A percentile compares a stretch with the other conserved stretches of the same genome.
Conservation (phyloP, 1,140 invertebrate genomes). For the Drosophila oshimai region DNA sequence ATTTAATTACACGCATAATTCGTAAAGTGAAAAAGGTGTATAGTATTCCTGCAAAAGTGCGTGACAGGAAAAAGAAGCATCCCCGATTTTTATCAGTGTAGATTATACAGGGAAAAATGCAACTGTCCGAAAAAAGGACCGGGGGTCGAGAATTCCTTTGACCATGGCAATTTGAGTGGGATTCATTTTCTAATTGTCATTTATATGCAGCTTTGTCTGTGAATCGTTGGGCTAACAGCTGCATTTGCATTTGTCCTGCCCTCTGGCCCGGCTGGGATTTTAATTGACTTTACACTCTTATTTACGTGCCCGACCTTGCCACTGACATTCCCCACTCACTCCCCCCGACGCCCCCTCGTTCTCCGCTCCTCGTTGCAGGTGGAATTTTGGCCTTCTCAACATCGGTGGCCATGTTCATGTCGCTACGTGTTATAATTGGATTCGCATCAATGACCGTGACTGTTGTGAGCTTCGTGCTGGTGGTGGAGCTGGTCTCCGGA, state of each 20-base stretch:
- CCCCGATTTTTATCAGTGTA: not conserved
- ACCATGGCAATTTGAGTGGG: constrained; percentile 42
- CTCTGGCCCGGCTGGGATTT: constrained; percentile 48
- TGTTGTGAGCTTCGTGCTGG: constrained; percentile 89
- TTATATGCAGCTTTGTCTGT: constrained; percentile 53
- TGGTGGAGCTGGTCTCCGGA: constrained; percentile 88
- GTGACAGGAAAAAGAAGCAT: too few species aligned
- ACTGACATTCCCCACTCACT: constrained; percentile 57
- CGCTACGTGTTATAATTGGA: constrained; percentile 86
- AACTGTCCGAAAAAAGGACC: constrained; percentile 9
- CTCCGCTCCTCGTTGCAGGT: constrained; percentile 80
- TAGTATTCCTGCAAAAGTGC: too few species aligned
- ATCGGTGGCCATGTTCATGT: constrained; percentile 86
- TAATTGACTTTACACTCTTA: constrained; percentile 77
- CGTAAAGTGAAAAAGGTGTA: too few species aligned
- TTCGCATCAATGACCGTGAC: constrained; percentile 87
- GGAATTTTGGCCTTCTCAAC: constrained; percentile 86
- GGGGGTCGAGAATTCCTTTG: not conserved
- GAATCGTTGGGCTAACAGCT: constrained; percentile 39
- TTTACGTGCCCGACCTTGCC: constrained; percentile 74
- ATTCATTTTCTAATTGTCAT: constrained; percentile 73
- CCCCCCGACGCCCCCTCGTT: not conserved
- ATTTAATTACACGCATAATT: too few species aligned
- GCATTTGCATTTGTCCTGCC: constrained; percentile 58
- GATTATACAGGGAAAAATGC: not conserved